Percentiles rank a stretch among this genome's conserved stretches.
Conservation (phyloP, 2,888 invertebrate genomes). For the Ecliptopera silaceata region DNA sequence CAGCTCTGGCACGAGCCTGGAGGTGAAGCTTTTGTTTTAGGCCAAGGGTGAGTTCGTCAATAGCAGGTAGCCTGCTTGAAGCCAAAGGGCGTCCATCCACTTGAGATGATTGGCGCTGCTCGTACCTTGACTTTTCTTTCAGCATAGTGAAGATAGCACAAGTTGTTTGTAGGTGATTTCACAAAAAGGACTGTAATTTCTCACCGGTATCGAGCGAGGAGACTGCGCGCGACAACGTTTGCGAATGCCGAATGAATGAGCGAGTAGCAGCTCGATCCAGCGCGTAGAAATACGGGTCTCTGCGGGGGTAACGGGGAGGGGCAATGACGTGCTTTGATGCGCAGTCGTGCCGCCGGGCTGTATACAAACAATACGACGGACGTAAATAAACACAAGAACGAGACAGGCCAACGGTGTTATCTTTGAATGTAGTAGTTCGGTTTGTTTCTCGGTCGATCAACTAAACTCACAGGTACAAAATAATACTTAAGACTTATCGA, state of each 20-base stretch:
- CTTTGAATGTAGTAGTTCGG: conserved; percentile 58
- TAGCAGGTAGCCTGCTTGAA: conserved; percentile 71
- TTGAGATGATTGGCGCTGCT: conserved; percentile 59
- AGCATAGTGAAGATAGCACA: conserved; percentile 61
- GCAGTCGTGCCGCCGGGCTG: conserved; percentile 79
- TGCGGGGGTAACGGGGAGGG: conserved; percentile 63
- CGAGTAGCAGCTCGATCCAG: conserved; percentile 72
- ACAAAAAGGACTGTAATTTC: conserved; percentile 54
- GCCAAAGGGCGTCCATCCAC: conserved; percentile 65
- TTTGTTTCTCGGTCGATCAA: conserved; percentile 12
- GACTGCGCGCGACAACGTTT: conserved; percentile 71
- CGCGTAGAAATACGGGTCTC: conserved; percentile 71
- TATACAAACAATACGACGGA: conserved; percentile 83
- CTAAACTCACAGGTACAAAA: conserved; percentile 10
- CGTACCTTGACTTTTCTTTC: conserved; percentile 75
- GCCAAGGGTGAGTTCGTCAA: conserved; percentile 77
- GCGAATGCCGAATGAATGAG: conserved; percentile 81
- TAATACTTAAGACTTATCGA: too few relatives aligned
- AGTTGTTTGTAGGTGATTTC: conserved; percentile 45
- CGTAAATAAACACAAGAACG: conserved; percentile 81
- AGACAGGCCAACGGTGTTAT: conserved; percentile 68
- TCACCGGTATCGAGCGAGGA: conserved; percentile 59
- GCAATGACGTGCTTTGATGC: conserved; percentile 77
- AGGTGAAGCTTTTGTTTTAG: conserved; percentile 81
- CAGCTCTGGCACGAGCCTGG: conserved; percentile 77